Percentiles rank a stretch among this genome's conserved stretches.
Conservation (phyloP, 2,113 vertebrate genomes). For the Vombatus ursinus region DNA sequence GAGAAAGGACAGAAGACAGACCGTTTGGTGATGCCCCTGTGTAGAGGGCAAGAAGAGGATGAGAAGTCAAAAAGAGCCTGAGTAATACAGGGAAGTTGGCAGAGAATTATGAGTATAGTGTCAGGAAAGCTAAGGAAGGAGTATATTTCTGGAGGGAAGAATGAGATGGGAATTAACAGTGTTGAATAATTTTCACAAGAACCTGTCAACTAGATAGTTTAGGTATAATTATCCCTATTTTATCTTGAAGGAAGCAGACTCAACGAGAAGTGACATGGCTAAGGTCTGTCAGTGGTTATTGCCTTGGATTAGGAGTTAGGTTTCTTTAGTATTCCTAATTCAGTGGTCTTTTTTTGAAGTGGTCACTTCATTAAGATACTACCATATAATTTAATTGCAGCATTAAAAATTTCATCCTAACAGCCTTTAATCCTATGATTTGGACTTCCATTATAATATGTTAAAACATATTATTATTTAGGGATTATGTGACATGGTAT, state of each 20-base stretch:
- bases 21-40: neutral
- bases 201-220: neutral
- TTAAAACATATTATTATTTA: neutral
- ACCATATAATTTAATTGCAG: neutral
- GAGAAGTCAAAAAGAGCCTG: neutral
- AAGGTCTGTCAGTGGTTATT: neutral
- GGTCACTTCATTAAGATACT: neutral
- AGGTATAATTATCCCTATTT: neutral
- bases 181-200: neutral
- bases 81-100: neutral
- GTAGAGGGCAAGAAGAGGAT: neutral
- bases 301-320: neutral
- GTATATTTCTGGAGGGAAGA: neutral
- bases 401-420: neutral
- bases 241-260: neutral
- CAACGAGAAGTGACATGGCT: neutral
- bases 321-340: neutral
- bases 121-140: slow-evolving; percentile 5
- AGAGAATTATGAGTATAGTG: neutral
- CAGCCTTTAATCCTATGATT: neutral
- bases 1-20: neutral
- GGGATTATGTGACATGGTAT: neutral
- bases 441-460: neutral
- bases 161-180: neutral
- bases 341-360: neutral